Evolutionary conservation across 1,140 invertebrate species (phyloP), one percentile per base, ranked within the genome.

Genomic region (Drosophila auraria): DNA sequence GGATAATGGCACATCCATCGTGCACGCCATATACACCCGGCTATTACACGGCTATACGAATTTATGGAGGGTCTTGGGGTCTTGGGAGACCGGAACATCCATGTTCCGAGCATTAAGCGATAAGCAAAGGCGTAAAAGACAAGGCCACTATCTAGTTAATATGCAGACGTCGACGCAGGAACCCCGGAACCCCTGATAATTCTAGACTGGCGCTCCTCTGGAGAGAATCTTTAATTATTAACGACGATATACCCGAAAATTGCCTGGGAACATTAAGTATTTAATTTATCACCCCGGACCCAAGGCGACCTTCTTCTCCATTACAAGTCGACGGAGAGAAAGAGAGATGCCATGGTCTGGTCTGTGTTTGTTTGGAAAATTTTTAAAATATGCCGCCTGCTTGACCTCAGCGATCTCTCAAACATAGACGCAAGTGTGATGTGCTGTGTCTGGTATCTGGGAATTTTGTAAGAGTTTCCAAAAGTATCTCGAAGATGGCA

Each of bases 271-370:
- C 69, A 86, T 86, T 72, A 86, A 81, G 80, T 77, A 78, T 78
- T 78, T 84, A 89, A 87, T 87, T 89, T 87, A 87, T 87, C 70
- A 81, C 84, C 70, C 61, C 20, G 66, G 38, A 44, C 63, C 71
- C 64, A 17, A 20, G 44, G 73, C 61, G 71, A 81, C 66, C 82
- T 81, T 81, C 82, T 81, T 78, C 59, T 27, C 72, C 59, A 71
- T 65, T 70, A 79, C 76, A 79, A 49, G 64, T 58, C 66, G 23
- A 5, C 27, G 53, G 57, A 44, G 51, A 15, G 33, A 47, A 38
- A 23, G 53, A 38, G 53, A 40, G 53, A 56, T 57, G 54, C 54
- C 54, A 33, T 30, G 12, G 58, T 49, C 58, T 53, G 45, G 53
- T 27, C 25, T 58, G 27, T 63, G 42, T 60, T 44, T 58, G 70